Evolutionary conservation across 2,113 vertebrate genomes (phyloP).

Genomic region (Istiophorus platypterus): DNA sequence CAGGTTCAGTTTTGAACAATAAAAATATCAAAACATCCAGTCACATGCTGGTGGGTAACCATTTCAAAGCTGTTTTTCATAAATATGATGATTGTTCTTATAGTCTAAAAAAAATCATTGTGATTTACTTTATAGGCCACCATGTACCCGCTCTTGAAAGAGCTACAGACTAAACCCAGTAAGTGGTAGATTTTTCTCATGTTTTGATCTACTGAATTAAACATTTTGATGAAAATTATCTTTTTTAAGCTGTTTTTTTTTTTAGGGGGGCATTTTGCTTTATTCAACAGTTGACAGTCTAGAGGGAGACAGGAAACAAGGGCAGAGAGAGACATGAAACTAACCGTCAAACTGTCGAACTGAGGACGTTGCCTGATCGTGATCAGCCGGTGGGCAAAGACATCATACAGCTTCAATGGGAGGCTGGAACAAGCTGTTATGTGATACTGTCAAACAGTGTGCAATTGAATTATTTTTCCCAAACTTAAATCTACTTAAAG

Average conservation of each 20-base stretch:
- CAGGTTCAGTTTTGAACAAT: slow-evolving; percentile 43
- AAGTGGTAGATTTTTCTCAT: not conserved
- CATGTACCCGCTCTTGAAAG: not conserved
- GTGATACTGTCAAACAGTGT: not conserved
- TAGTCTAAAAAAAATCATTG: not conserved
- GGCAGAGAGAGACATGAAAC: not conserved
- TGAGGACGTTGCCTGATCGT: not conserved
- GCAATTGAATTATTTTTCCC: not conserved
- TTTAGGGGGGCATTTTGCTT: not conserved
- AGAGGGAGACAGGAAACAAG: not conserved
- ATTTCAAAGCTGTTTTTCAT: not conserved
- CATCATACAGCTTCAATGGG: not conserved
- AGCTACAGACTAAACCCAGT: not conserved
- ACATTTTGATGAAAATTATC: not conserved
- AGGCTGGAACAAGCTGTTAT: not conserved
- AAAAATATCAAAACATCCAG: slow-evolving; percentile 27
- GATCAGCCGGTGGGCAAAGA: not conserved
- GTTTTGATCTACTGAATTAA: not conserved
- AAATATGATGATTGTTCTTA: not conserved
- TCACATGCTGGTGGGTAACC: not conserved
- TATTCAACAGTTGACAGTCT: not conserved
- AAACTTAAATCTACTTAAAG: not conserved
- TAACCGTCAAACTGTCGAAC: too few species aligned
- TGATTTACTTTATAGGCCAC: too few species aligned
- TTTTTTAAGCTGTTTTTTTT: not conserved